phyloP scores from a whole-genome alignment of 2,888 invertebrate species.

The Caenorhabditis wallacei region DNA sequence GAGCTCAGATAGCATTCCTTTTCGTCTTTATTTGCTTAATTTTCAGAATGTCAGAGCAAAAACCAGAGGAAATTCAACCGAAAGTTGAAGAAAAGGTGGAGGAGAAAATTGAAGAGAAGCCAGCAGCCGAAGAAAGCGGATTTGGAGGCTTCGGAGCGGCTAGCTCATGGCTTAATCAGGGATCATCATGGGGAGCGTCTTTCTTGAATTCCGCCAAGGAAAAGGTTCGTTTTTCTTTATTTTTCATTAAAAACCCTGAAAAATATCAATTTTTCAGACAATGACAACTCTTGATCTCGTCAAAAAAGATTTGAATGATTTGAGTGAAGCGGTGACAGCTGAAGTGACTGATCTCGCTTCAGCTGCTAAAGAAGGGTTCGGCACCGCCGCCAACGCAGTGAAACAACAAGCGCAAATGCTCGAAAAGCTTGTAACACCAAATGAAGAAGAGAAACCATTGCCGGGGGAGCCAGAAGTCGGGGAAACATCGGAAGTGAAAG shows the following conservation, averaged over 20 bases:
- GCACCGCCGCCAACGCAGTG: slow-evolving; percentile 68
- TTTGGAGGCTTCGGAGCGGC: slow-evolving; percentile 59
- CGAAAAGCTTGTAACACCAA: slow-evolving; percentile 76
- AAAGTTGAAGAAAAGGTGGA: slow-evolving; percentile 37
- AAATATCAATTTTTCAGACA: slow-evolving; percentile 73
- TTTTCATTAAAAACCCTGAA: not conserved
- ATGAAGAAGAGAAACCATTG: slow-evolving; percentile 66
- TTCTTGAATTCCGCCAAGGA: slow-evolving; percentile 78
- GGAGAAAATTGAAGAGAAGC: slow-evolving; percentile 31
- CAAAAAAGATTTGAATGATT: slow-evolving; percentile 82
- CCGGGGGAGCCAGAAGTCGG: slow-evolving; percentile 47
- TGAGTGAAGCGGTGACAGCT: slow-evolving; percentile 77
- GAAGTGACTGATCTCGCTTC: slow-evolving; percentile 78
- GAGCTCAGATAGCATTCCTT: no score
- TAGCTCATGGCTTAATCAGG: slow-evolving; percentile 68
- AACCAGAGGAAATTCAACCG: slow-evolving; percentile 36
- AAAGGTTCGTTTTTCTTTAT: slow-evolving; percentile 70
- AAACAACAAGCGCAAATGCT: slow-evolving; percentile 80
- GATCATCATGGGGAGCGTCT: slow-evolving; percentile 74
- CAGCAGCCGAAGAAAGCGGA: slow-evolving; percentile 15
- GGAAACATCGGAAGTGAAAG: not conserved
- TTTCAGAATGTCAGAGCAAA: slow-evolving; percentile 46
- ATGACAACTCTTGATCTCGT: slow-evolving; percentile 80
- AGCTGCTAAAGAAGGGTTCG: slow-evolving; percentile 73
- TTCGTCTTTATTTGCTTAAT: not conserved